Base-by-base conservation (phyloP, 2,888 invertebrate genomes). In the Trissolcus japonicus region DNA sequence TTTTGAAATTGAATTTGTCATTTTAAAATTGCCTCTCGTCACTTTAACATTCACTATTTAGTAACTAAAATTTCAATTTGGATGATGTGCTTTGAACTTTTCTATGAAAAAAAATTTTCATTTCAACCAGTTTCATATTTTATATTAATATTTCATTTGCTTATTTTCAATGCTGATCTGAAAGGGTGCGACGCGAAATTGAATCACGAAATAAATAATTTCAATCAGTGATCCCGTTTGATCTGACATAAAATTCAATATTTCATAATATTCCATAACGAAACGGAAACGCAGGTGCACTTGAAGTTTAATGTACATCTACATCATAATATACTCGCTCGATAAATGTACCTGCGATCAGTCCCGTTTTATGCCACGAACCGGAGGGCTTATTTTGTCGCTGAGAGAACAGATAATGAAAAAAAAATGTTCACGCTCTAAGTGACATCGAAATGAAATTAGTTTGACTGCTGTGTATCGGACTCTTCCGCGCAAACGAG, bases 401-500 rank as follows among this genome's bases (percentile, higher is more conserved):
- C 50, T 17, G 17, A 51, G 4, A 21, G 13, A 21, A 7, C 9
- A 55, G 17, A 35, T 17, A 62, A 41, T 41, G 41, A 53, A 51
- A 41, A 60, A 41, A 55, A 46, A 55, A 17, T 41, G 43, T 9
- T 54, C 35, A 13, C 60, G 51, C 17, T 51, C 25, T 65, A 73
- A 66, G 55, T 66, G 67, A 74, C 60, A 65, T 40, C 59, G 29
- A 59, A 75, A 75, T 66, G 57, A 63, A 75, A 75, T 75, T 59
- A 68, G 59, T 68, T 68, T 63, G 68, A 75, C 68, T 75, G 62
- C 56, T 51, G 40, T 43, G 51, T 59, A 76, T 71, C 71, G 61
- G 63, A 76, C 59, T 69, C 57, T 51, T 56, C 62, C 54, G 66
- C 71, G 62, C 61, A 76, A 71, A 71, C 71, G 71, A 71, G 66